Base-by-base conservation (phyloP, 2,888 invertebrate genomes). In the Drosophila robusta region DNA sequence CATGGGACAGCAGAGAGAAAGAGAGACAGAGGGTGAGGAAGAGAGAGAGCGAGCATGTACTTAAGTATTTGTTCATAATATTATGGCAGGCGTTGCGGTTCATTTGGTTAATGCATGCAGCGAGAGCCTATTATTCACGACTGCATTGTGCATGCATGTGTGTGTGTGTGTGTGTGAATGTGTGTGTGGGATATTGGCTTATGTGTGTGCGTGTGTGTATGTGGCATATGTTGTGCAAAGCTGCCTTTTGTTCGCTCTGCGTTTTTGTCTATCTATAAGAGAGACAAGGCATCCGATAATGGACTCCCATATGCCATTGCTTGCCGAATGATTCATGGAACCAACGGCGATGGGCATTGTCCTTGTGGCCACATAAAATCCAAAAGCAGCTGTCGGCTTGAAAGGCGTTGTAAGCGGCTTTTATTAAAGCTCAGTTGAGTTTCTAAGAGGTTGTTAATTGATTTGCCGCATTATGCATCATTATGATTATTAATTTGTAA, bases 31-130 rank as follows among this genome's bases (percentile, higher is more conserved):
- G 36, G 3, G 32, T 7, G 32, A 32, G 32, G 3, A 1, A 11
- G 29, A 29, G 66, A 7, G 12, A 16, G 26, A 4, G 18, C 24
- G 36, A 22, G 52, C 29, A 38, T 63, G 66, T 70, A 51, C 74
- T 70, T 58, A 73, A 67, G 75, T 75, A 75, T 77, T 75, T 75
- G 75, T 72, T 75, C 75, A 75, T 67, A 75, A 72, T 63, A 77
- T 68, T 74, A 72, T 75, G 72, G 66, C 66, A 60, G 73, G 70
- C 80, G 87, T 75, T 83, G 87, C 72, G 83, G 83, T 83, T 83
- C 83, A 83, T 83, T 83, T 87, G 82, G 83, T 87, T 87, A 83
- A 83, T 87, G 83, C 86, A 77, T 65, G 75, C 58, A 36, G 58
- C 73, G 64, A 52, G 61, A 71, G 82, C 80, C 86, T 76, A 82